Conservation (phyloP, 2,113 vertebrate genomes). For the Microtus ochrogaster region DNA sequence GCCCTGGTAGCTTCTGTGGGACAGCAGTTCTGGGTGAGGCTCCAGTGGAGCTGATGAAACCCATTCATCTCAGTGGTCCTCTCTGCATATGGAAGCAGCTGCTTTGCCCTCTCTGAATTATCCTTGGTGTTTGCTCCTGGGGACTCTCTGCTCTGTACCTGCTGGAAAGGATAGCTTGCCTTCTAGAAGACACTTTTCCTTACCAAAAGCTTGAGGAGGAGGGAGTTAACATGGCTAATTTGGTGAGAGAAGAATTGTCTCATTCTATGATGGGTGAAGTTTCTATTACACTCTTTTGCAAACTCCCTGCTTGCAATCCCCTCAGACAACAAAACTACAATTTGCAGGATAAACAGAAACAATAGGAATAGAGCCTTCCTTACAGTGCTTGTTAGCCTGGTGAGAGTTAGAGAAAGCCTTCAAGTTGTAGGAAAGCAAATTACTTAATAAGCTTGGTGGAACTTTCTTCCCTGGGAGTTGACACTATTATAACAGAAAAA, state of each 20-base stretch:
- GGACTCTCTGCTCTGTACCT: neutral
- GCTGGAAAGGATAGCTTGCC: constrained; percentile 24
- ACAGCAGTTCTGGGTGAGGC: neutral
- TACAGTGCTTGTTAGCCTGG: constrained; percentile 83
- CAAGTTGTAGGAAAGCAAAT: constrained; percentile 72
- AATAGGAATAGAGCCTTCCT: constrained; percentile 78
- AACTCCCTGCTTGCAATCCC: constrained; percentile 80
- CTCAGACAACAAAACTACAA: constrained; percentile 82
- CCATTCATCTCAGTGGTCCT: neutral
- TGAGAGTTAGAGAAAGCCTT: constrained; percentile 66
- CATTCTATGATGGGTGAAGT: constrained; percentile 38
- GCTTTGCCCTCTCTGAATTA: neutral
- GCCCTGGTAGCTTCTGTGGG: rapidly evolving
- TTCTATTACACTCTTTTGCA: constrained; percentile 79
- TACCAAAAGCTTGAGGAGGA: constrained; percentile 16
- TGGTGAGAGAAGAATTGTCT: constrained; percentile 62
- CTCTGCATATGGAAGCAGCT: neutral
- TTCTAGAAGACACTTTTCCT: neutral
- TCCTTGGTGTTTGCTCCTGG: neutral
- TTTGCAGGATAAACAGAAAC: constrained; percentile 86
- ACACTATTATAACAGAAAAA: constrained; percentile 21
- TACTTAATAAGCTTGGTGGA: constrained; percentile 76
- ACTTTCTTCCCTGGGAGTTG: constrained; percentile 62
- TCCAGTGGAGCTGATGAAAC: neutral
- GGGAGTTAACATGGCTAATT: constrained; percentile 79